phyloP scores from a whole-genome alignment of 2,113 vertebrate genomes.

The Bufo gargarizans region DNA sequence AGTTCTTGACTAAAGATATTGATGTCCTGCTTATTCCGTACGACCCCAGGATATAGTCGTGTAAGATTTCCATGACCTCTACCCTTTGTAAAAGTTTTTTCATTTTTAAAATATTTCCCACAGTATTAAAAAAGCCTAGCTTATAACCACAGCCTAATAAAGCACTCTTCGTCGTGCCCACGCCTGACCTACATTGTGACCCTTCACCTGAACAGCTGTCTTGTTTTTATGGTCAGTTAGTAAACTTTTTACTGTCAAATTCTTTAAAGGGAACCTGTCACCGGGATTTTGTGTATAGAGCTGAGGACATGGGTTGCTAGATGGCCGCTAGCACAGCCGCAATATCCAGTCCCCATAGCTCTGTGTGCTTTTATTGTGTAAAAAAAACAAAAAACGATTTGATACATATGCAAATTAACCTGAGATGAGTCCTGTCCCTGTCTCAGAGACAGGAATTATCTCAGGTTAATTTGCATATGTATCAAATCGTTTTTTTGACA shows the following conservation, averaged over 20 bases:
- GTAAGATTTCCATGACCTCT: constrained; percentile 38
- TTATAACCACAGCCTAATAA: constrained; percentile 35
- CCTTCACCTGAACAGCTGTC: constrained; percentile 29
- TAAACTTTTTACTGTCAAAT: not conserved
- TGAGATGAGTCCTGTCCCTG: too few relatives aligned
- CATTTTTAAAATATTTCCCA: constrained; percentile 23
- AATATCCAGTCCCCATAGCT: too few relatives aligned
- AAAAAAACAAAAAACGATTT: too few relatives aligned
- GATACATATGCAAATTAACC: too few relatives aligned
- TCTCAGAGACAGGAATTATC: too few relatives aligned
- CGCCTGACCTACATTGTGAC: constrained; percentile 18
- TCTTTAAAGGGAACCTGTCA: too few relatives aligned
- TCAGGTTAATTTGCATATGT: too few relatives aligned
- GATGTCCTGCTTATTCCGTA: constrained; percentile 1
- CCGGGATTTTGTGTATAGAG: too few relatives aligned
- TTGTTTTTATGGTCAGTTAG: not conserved
- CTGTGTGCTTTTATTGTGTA: too few relatives aligned
- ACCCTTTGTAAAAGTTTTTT: constrained; percentile 24
- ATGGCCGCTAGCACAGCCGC: too few relatives aligned
- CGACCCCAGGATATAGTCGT: constrained; percentile 18
- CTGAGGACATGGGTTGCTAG: too few relatives aligned
- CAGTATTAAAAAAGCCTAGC: constrained; percentile 1
- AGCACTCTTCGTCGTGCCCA: not conserved
- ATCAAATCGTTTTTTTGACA: too few relatives aligned
- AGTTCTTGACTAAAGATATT: not conserved